These are phyloP conservation scores for Falco peregrinus DNA, from an alignment of 2,797 vertebrate genomes.

Conservation along the genomic window DNA sequence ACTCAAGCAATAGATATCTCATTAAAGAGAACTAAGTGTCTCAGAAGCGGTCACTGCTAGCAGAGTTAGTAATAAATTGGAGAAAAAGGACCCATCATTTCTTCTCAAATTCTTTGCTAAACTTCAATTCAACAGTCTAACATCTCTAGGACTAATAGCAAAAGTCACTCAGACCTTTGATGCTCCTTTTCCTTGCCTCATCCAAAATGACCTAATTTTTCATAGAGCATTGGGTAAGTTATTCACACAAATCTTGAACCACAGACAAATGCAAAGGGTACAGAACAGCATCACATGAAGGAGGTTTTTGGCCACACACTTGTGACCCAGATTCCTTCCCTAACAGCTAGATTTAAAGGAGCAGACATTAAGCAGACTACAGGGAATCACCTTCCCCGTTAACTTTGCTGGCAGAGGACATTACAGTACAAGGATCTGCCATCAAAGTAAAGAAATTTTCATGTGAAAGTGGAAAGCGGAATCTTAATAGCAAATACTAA, in stretches of 20 bases:
- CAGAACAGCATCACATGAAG: background rate
- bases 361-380: background rate
- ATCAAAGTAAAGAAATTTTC: slow-evolving; percentile 11
- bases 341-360: slow-evolving; percentile 26
- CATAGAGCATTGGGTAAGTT: background rate
- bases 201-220: background rate
- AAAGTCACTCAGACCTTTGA: background rate
- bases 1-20: background rate
- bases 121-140: background rate
- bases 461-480: slow-evolving; percentile 9
- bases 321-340: background rate
- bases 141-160: background rate
- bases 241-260: background rate
- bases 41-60: background rate
- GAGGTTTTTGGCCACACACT: background rate
- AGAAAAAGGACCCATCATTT: background rate
- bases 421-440: background rate
- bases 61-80: background rate
- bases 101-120: background rate
- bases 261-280: background rate
- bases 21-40: background rate
- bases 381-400: background rate
- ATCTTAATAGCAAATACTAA: slow-evolving; percentile 19
- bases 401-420: background rate
- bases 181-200: background rate